Base-by-base conservation (phyloP, 2,888 invertebrate species). In the Heliconius cydno region DNA sequence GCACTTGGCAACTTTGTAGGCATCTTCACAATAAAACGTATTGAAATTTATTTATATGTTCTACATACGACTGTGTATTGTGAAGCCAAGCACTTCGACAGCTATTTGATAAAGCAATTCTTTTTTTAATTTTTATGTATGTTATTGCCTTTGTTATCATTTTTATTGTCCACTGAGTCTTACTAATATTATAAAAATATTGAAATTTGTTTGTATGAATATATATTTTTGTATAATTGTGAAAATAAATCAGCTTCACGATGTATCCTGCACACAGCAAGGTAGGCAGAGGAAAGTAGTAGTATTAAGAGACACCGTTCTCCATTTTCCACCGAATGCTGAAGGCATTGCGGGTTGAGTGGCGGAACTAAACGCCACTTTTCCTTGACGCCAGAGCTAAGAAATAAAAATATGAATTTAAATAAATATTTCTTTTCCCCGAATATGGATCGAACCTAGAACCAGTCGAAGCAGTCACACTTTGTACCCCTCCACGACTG, bases 21-120 rank as follows among this genome's bases (percentile, higher is more conserved):
- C 25, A 12, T 63, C 25, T 63, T 63, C 3, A 63, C 63, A 63
- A 63, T 25, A 25, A 63, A 63, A 57, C 19, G 6, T 57, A 72
- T 71, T n/a, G 28, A 73, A 73, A 30, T 72, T 60, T 57, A 73
- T 73, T 57, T 73, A 60, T 73, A 60, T 60, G 38, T 38, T 57
- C 73, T 60, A 60, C 60, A 38, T 73, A 38, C 34, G 60, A 73
- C 38, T 73, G 73, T 73, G 22, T 73, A 60, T 60, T 73, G 73
- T 73, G 60, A 60, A 60, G 72, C 57, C 57, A 13, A 57, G 73
- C 38, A 57, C 73, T 60, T 73, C 60, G 15, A 73, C 34, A 34
- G 57, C 19, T 73, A 60, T 73, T 60, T 60, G 60, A 73, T 73
- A 73, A 73, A 15, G 73, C 38, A 38, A 60, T 73, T 34, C 25